Evolutionary conservation across 2,113 vertebrate species (phyloP).

Genomic region (Casuarius casuarius): DNA sequence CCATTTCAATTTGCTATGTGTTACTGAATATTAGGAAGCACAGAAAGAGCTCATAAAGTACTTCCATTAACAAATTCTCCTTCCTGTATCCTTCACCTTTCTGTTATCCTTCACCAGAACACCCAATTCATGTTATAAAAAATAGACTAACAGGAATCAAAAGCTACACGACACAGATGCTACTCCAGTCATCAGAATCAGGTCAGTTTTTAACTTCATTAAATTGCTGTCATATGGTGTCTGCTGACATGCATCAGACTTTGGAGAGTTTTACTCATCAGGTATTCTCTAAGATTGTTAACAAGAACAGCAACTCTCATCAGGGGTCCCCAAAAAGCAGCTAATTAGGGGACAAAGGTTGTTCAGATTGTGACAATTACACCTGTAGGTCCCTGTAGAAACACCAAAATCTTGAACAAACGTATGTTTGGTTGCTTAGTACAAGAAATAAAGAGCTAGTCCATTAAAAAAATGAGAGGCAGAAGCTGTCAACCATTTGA

Average conservation of each 20-base stretch:
- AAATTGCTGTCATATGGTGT: slow-evolving; percentile 91
- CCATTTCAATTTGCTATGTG: slow-evolving; percentile 38
- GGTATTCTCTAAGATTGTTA: slow-evolving; percentile 95
- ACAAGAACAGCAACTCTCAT: slow-evolving; percentile 93
- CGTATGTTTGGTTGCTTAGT: slow-evolving; percentile 82
- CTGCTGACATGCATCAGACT: slow-evolving; percentile 93
- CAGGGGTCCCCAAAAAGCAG: slow-evolving; percentile 92
- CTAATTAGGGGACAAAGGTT: slow-evolving; percentile 96
- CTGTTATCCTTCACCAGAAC: slow-evolving; percentile 64
- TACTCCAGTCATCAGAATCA: slow-evolving; percentile 78
- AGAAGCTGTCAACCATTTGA: slow-evolving; percentile 92
- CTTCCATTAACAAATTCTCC: slow-evolving; percentile 63
- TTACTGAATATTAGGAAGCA: slow-evolving; percentile 47
- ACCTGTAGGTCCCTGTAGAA: slow-evolving; percentile 89
- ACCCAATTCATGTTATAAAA: slow-evolving; percentile 33
- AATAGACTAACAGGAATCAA: slow-evolving; percentile 61
- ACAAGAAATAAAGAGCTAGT: slow-evolving; percentile 82
- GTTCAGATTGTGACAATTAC: slow-evolving; percentile 94
- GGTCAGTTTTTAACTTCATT: slow-evolving; percentile 96
- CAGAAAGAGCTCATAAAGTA: slow-evolving; percentile 53
- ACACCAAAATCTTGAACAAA: slow-evolving; percentile 88
- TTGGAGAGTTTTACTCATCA: slow-evolving; percentile 91
- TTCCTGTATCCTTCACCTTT: slow-evolving; percentile 61
- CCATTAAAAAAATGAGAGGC: slow-evolving; percentile 84
- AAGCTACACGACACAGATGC: slow-evolving; percentile 62